Base-by-base conservation (phyloP, 2,888 invertebrate genomes). In the Acholoe squamosa region DNA sequence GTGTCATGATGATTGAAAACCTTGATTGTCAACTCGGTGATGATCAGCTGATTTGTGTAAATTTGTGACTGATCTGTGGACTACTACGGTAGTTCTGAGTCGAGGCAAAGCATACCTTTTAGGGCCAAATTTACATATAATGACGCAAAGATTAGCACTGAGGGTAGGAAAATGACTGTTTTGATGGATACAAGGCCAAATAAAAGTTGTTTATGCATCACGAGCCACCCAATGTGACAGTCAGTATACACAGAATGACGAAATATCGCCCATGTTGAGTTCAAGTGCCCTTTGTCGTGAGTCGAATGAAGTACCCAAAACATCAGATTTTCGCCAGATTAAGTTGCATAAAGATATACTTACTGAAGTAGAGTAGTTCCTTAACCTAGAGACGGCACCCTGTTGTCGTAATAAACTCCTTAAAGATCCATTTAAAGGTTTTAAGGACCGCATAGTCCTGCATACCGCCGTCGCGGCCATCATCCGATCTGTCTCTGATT, bases 251-350 rank as follows among this genome's bases (percentile, higher is more conserved):
- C 71, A 25, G 14, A 25, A 71, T 71, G 71, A 71, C 31, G 71
- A 71, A 71, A 71, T 71, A 71, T 71, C 71, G 71, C 71, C 71
- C 71, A 71, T 71, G 71, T 71, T 28, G 28, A 28, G 28, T 71
- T 71, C 3, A 43, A 43, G 43, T n/a, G 25, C 61, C 5, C 22
- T 61, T 3, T 61, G 28, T 7, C 3, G 25, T 22, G 71, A 71
- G 28, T n/a, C 28, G 71, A 71, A 71, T 71, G 71, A 71, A 71
- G 71, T 71, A 14, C 71, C 25, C 19, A 5, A 22, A 71, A 71
- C 71, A 71, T 28, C 14, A 71, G 25, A 71, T 71, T 28, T 71
- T 5, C n/a, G 25, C 71, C 28, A 28, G 25, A 28, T 71, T 14
- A 71, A 71, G 71, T 71, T 25, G 0, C 12, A 22, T 25, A 71